Percentiles rank a stretch among this genome's conserved stretches.
Evolutionary conservation across 2,797 vertebrate genomes (phyloP).

Genomic region (Rhinichthys osculus): DNA sequence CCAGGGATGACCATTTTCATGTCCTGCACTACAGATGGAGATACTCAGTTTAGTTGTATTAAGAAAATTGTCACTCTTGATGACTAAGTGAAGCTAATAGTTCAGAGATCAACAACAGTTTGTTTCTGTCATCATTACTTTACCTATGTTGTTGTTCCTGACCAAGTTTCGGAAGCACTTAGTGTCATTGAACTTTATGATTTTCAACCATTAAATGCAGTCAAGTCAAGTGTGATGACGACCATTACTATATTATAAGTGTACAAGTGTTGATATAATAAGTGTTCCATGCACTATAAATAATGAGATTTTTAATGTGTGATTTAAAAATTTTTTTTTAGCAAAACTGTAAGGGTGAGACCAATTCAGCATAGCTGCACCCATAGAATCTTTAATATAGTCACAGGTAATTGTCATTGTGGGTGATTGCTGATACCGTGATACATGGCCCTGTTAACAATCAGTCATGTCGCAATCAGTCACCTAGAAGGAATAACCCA

Average conservation of each 20-base stretch:
- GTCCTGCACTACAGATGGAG: neutral
- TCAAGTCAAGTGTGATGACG: neutral
- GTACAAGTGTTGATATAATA: too few species aligned
- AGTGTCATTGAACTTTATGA: neutral
- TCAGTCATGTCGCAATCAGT: neutral
- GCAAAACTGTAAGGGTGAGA: neutral
- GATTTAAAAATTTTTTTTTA: too few species aligned
- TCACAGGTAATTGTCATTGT: too few species aligned
- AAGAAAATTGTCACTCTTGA: neutral
- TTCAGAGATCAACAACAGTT: neutral
- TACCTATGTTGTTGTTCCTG: neutral
- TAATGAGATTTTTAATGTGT: too few species aligned
- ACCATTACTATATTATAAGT: too few species aligned
- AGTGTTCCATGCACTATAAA: too few species aligned
- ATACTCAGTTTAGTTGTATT: neutral
- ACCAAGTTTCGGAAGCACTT: neutral
- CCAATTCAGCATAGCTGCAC: neutral
- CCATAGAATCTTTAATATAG: too few species aligned
- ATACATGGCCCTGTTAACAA: neutral
- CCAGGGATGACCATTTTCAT: neutral
- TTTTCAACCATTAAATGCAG: neutral
- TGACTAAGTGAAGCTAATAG: neutral
- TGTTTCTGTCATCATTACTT: neutral
- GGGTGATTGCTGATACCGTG: too few species aligned
- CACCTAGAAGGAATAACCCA: neutral